Conservation (phyloP, 1,140 invertebrate species). For the Panagrolaimus sp. region DNA sequence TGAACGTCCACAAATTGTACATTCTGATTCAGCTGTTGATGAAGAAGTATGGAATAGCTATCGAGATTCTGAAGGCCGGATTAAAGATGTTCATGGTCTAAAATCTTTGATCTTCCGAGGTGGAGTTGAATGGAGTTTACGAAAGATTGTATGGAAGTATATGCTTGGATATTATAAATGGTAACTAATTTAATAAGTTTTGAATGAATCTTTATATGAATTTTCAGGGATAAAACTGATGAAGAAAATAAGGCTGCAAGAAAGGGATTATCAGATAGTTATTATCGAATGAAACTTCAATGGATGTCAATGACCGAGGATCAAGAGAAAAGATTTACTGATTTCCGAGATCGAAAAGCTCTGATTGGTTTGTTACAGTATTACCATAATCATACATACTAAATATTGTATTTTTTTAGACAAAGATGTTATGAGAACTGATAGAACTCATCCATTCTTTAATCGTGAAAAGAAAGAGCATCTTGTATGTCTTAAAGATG, state of each 20-base stretch:
- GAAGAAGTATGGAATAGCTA: constrained; percentile 32
- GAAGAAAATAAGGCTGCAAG: constrained; percentile 28
- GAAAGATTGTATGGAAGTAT: constrained; percentile 88
- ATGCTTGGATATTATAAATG: constrained; percentile 81
- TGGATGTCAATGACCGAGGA: constrained; percentile 81
- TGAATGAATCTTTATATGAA: constrained; percentile 62
- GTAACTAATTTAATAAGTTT: too few species aligned
- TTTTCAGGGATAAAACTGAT: constrained; percentile 12
- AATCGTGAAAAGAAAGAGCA: constrained; percentile 84
- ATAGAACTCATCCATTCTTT: constrained; percentile 83
- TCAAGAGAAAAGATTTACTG: constrained; percentile 81
- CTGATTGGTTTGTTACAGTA: constrained; percentile 68
- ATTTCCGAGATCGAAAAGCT: constrained; percentile 82
- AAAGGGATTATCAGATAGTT: constrained; percentile 68
- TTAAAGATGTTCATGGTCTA: constrained; percentile 45
- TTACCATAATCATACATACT: neutral
- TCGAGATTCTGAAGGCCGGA: constrained; percentile 33
- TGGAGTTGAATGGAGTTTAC: constrained; percentile 63
- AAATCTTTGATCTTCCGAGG: constrained; percentile 55
- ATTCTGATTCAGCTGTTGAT: constrained; percentile 34
- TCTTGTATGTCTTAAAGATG: constrained; percentile 76
- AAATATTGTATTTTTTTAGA: constrained; percentile 65
- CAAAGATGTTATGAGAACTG: constrained; percentile 94
- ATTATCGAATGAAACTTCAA: constrained; percentile 90
- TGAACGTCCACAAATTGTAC: constrained; percentile 35